These are phyloP conservation scores for Calidris pugnax DNA, from an alignment of 2,113 vertebrate species.

Conservation along the genomic window DNA sequence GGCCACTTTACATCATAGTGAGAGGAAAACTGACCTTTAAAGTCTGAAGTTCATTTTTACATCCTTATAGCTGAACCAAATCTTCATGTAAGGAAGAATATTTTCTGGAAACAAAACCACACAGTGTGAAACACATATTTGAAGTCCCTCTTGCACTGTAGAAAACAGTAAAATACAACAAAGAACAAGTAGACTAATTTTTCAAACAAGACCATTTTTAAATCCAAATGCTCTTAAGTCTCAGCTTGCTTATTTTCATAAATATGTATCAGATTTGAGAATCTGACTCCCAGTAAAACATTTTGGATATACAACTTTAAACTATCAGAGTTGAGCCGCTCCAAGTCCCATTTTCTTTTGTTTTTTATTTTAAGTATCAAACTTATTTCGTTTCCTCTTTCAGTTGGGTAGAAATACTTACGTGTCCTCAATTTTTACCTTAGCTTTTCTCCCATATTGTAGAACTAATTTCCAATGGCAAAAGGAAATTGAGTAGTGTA, in stretches of 20 bases:
- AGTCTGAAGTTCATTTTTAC: not conserved
- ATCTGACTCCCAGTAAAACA: not conserved
- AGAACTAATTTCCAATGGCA: not conserved
- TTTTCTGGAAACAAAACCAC: not conserved
- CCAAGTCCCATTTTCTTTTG: not conserved
- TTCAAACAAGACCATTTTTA: not conserved
- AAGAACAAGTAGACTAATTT: not conserved
- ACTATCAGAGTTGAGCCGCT: not conserved
- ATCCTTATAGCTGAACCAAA: not conserved
- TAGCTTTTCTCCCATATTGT: not conserved
- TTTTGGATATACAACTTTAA: not conserved
- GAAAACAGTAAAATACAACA: not conserved
- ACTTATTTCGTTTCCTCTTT: not conserved
- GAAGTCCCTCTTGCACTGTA: not conserved
- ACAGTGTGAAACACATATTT: not conserved
- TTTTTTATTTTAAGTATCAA: not conserved
- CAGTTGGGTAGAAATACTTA: not conserved
- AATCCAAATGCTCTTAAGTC: not conserved
- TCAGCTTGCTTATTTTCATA: not conserved
- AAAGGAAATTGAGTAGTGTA: not conserved
- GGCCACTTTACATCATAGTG: not conserved
- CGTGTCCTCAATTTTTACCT: not conserved
- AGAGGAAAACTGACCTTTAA: not conserved
- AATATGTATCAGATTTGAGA: not conserved
- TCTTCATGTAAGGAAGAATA: not conserved